Conservation (phyloP, 2,888 invertebrate species). For the Balanococcus diminutus region DNA sequence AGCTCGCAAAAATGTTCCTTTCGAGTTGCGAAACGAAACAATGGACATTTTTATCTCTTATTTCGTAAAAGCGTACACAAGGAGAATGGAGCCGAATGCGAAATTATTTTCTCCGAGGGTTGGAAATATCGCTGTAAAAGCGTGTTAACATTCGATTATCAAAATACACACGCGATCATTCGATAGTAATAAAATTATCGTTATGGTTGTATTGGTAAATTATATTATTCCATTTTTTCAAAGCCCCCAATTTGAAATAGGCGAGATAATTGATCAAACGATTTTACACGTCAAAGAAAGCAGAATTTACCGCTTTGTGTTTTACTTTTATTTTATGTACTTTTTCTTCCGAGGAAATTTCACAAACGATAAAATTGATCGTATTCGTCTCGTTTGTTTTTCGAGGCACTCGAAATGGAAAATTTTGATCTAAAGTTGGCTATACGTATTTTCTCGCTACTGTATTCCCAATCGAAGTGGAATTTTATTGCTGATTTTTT, state of each 20-base stretch:
- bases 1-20: neutral
- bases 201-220: neutral
- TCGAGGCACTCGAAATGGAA: neutral
- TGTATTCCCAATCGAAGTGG: neutral
- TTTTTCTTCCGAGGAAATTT: neutral
- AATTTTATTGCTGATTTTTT: neutral
- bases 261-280: slow-evolving; percentile 18
- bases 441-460: neutral
- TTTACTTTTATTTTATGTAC: neutral
- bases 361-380: neutral
- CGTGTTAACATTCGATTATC: slow-evolving; percentile 1
- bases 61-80: neutral
- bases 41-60: neutral
- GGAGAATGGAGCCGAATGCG: neutral
- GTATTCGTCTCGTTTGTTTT: neutral
- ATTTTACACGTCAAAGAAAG: neutral
- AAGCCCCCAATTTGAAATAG: neutral
- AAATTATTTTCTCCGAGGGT: neutral
- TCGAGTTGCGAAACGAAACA: neutral
- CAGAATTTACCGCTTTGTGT: neutral
- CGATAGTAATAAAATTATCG: neutral
- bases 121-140: neutral
- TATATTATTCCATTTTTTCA: neutral
- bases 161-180: neutral
- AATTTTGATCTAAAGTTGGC: neutral